Percentiles rank a stretch among this genome's conserved stretches.
These are phyloP conservation scores for Diarsia rubi DNA, from an alignment of 2,888 invertebrate genomes.

Conservation along the genomic window DNA sequence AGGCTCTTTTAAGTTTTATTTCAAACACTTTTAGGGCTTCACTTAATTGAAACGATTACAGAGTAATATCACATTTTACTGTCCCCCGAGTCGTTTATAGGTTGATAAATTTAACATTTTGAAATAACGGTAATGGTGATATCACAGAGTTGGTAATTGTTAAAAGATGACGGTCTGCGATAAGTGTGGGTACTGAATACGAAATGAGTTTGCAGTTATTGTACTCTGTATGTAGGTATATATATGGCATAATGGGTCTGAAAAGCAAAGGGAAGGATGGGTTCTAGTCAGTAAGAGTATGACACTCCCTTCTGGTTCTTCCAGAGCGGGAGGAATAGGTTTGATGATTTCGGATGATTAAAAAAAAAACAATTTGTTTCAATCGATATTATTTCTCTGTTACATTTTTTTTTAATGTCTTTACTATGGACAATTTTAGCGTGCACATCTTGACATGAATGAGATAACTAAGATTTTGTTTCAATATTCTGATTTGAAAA, in stretches of 20 bases:
- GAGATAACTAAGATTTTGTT: no score
- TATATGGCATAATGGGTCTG: no score
- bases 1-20: slow-evolving; percentile 35
- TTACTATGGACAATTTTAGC: no score
- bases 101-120: slow-evolving; percentile 64
- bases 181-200: slow-evolving; percentile 32
- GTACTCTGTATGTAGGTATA: neutral
- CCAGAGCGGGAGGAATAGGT: no score
- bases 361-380: neutral
- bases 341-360: no score
- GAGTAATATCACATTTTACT: slow-evolving; percentile 55
- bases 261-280: no score
- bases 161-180: slow-evolving; percentile 25
- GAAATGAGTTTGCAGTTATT: slow-evolving; percentile 31
- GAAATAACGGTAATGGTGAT: slow-evolving; percentile 57
- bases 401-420: no score
- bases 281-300: no score
- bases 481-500: no score
- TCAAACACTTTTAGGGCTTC: slow-evolving; percentile 34
- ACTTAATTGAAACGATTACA: slow-evolving; percentile 72
- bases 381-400: neutral
- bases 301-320: no score
- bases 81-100: slow-evolving; percentile 51
- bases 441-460: no score
- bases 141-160: slow-evolving; percentile 44